Evolutionary conservation across 1,140 invertebrate species (phyloP).

Genomic region (Aphaenogaster rudis): DNA sequence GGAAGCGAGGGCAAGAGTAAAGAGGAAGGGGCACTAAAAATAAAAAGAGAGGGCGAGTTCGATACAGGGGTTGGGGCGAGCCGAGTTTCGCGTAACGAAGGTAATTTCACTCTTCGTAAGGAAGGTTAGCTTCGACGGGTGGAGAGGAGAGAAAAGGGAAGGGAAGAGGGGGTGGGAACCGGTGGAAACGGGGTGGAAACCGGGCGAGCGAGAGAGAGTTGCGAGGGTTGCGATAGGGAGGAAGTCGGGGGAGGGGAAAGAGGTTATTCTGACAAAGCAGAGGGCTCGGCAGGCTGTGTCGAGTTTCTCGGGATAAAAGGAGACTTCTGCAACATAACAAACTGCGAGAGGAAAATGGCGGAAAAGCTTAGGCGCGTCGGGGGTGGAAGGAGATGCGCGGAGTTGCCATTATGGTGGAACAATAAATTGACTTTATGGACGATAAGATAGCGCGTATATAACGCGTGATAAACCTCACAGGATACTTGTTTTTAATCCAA

Average conservation of each 20-base stretch:
- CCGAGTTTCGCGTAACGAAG: slow-evolving; percentile 86
- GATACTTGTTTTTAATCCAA: background rate
- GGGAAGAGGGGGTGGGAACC: slow-evolving; percentile 3
- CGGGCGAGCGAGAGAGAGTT: slow-evolving; percentile 71
- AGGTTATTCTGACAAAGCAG: slow-evolving; percentile 78
- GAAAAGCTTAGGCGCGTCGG: slow-evolving; percentile 41
- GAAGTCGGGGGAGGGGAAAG: slow-evolving; percentile 69
- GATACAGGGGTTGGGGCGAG: slow-evolving; percentile 80
- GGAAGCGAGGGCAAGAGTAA: slow-evolving; percentile 46
- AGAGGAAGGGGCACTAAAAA: slow-evolving; percentile 71
- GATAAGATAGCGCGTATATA: background rate
- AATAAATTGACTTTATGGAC: background rate
- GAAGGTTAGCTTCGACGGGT: slow-evolving; percentile 74
- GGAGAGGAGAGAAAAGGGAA: slow-evolving; percentile 7
- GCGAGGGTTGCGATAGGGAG: slow-evolving; percentile 77
- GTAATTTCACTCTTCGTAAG: slow-evolving; percentile 86
- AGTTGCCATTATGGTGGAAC: background rate
- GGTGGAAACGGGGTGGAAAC: slow-evolving; percentile 77
- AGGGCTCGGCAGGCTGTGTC: slow-evolving; percentile 72
- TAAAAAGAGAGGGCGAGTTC: slow-evolving; percentile 76
- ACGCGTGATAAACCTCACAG: background rate
- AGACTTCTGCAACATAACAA: slow-evolving; percentile 81
- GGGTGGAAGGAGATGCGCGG: background rate
- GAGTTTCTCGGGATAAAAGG: slow-evolving; percentile 79
- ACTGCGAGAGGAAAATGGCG: slow-evolving; percentile 73